Evolutionary conservation across 2,888 invertebrate genomes (phyloP).

Genomic region (Branchellion lobata): DNA sequence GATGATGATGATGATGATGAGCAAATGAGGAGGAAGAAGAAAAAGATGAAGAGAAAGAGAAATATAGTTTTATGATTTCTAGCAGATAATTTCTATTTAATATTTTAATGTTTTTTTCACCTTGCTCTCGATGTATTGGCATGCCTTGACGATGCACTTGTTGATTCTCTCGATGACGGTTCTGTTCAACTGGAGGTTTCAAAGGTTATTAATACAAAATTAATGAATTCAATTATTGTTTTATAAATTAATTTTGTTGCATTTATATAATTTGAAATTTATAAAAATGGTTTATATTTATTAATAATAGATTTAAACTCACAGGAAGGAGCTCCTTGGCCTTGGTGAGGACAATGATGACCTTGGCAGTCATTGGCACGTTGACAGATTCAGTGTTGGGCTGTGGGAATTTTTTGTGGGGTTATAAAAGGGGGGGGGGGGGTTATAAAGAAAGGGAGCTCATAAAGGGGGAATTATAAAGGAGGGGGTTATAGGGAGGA

Average conservation of each 20-base stretch:
- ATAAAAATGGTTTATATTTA: too few species aligned
- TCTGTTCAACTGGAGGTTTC: background rate
- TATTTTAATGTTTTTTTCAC: background rate
- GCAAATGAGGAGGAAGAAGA: background rate
- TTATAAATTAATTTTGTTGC: background rate
- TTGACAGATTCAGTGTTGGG: background rate
- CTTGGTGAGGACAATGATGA: conserved; percentile 15
- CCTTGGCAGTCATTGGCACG: conserved; percentile 19
- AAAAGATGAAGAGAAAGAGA: background rate
- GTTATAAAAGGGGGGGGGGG: too few species aligned
- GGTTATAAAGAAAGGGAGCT: too few species aligned
- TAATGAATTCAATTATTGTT: background rate
- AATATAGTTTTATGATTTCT: too few species aligned
- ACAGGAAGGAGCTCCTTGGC: conserved; percentile 24
- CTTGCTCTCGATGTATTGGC: background rate
- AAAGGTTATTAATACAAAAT: too few species aligned
- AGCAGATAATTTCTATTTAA: background rate
- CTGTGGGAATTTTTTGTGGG: too few species aligned
- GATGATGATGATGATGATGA: conserved; percentile 40
- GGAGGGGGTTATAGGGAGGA: too few species aligned
- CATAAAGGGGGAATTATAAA: too few species aligned
- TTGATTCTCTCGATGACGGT: background rate
- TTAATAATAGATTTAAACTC: too few species aligned
- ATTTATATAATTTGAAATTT: too few species aligned
- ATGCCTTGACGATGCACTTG: background rate